Percentiles rank a stretch among this genome's conserved stretches.
These are phyloP conservation scores for Chydorus sphaericus DNA, from an alignment of 2,888 invertebrate species.

Conservation along the genomic window DNA sequence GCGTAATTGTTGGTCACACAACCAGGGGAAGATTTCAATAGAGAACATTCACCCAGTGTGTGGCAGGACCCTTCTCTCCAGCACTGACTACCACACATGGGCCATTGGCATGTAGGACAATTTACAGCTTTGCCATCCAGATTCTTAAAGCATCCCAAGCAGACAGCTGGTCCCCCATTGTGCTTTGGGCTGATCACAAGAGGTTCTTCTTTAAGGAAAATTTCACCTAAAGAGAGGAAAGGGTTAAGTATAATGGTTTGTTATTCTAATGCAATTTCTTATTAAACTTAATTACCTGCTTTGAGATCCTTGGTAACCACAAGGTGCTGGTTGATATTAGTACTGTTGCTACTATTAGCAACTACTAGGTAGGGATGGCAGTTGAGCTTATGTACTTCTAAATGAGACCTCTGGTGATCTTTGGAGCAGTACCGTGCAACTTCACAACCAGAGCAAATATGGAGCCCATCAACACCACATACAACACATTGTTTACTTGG, in stretches of 20 bases:
- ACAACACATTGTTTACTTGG: too few relatives aligned
- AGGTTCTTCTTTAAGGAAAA: constrained; percentile 18
- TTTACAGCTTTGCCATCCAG: constrained; percentile 35
- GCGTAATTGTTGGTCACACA: too few relatives aligned
- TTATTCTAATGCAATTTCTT: too few relatives aligned
- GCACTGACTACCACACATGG: constrained; percentile 57
- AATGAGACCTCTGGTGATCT: constrained; percentile 61
- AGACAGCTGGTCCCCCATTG: constrained; percentile 19
- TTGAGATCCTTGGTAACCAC: background rate
- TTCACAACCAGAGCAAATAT: constrained; percentile 60
- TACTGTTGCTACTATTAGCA: background rate
- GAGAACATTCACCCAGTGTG: too few relatives aligned
- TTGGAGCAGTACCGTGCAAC: constrained; percentile 53
- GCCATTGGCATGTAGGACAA: constrained; percentile 65
- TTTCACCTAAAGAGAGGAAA: too few relatives aligned
- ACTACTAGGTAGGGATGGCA: constrained; percentile 49
- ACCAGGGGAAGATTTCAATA: too few relatives aligned
- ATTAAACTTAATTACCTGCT: too few relatives aligned
- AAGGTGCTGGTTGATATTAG: too few relatives aligned
- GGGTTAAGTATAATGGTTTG: too few relatives aligned
- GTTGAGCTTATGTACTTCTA: constrained; percentile 52
- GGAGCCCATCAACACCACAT: too few relatives aligned
- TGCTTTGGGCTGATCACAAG: constrained; percentile 21
- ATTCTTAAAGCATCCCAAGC: constrained; percentile 38
- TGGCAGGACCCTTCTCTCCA: too few relatives aligned